Evolutionary conservation across 2,888 invertebrate species (phyloP).

Genomic region (Creontiades dilutus): DNA sequence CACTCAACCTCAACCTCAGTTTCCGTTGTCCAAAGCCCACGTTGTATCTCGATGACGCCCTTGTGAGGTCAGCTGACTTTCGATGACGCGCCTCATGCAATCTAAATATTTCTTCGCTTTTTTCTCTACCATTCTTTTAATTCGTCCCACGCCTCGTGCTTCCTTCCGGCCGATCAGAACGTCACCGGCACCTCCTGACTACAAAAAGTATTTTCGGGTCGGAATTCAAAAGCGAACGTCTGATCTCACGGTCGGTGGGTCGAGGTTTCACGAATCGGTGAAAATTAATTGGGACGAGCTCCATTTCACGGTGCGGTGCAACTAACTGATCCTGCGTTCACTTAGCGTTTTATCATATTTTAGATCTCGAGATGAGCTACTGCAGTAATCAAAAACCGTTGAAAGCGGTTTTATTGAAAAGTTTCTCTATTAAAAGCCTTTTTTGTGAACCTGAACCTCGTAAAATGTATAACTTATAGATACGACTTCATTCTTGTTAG

Average conservation of each 20-base stretch:
- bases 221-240: neutral
- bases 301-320: no score
- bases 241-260: neutral
- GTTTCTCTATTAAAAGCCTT: no score
- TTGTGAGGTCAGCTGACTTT: neutral
- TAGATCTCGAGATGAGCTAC: no score
- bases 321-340: no score
- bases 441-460: no score
- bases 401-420: no score
- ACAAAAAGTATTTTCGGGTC: neutral
- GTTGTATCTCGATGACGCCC: neutral
- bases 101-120: neutral
- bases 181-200: neutral
- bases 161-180: neutral
- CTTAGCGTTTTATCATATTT: no score
- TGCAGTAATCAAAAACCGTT: no score
- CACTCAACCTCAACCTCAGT: neutral
- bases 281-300: no score
- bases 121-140: neutral
- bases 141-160: slow-evolving; percentile 18
- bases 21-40: neutral
- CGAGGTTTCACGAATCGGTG: no score
- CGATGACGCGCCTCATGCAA: slow-evolving; percentile 1
- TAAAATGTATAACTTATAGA: no score
- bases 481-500: no score